Evolutionary conservation across 1,140 invertebrate genomes (phyloP), one percentile per base, ranked within the genome.

Genomic region (Euwallacea similis): DNA sequence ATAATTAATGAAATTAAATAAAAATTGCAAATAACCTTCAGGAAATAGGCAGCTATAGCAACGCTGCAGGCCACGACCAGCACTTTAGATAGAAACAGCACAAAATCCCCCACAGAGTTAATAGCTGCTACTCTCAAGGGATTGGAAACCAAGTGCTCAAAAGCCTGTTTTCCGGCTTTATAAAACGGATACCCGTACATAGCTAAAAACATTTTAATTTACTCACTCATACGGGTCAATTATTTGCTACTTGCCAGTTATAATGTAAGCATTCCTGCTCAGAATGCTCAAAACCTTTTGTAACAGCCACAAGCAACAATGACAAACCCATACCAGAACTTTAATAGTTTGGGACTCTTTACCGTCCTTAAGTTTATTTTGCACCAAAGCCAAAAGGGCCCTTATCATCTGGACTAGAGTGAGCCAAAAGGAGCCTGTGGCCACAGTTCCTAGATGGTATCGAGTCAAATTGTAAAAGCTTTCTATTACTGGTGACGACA

Each of bases 81-180:
- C 10, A 69, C 56, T 61, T 69, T 60, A 0, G 46, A 46, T 16
- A 69, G 43, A 33, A 69, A 69, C 7, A 94, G 80, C 7, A 93
- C 87, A 77, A 93, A 92, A 79, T 92, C 90, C 7, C 91, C 91
- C 10, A 93, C 88, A 53, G 88, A 91, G 80, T 93, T 93, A 59
- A 94, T 90, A 1, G 91, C 90, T 76, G 42, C 87, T 86, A 80
- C 93, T 93, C 41, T 76, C 82, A 0, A 85, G 80, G 0, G 91
- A 74, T 11, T 87, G 80, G 66, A 10, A 13, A 42, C 21, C 44
- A 69, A 15, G 53, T 69, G 56, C 63, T 82, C 79, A 71, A 90
- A 88, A 4, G 89, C 89, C 76, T 86, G 85, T 74, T 84, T 84
- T 0, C 90, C 90, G 3, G 86, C 86, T 54, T 82, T 84, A 76